Evolutionary conservation across 1,140 invertebrate species (phyloP).

Genomic region (Zaprionus vittiger): DNA sequence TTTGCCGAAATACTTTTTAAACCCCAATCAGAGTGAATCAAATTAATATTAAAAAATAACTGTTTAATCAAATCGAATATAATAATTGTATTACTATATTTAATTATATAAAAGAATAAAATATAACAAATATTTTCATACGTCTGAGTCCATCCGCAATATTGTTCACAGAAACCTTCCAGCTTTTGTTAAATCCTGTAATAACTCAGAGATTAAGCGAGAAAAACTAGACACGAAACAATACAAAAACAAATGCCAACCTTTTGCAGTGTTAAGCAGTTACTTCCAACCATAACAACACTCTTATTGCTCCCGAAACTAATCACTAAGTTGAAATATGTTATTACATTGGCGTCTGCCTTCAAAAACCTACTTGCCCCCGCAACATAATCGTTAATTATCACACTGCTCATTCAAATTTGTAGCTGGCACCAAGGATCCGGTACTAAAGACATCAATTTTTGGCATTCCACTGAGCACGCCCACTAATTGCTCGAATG

Average conservation of each 20-base stretch:
- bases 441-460: constrained; percentile 15
- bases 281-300: not conserved
- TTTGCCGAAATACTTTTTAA: no score
- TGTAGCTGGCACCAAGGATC: constrained; percentile 16
- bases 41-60: no score
- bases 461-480: constrained; percentile 11
- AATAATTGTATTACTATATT: no score
- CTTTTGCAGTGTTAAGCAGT: not conserved
- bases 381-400: constrained; percentile 13
- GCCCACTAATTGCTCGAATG: constrained; percentile 28
- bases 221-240: no score
- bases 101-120: no score
- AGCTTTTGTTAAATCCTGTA: no score
- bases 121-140: no score
- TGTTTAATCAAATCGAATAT: no score
- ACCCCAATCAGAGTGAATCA: no score
- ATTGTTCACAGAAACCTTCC: no score
- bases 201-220: no score
- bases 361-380: not conserved
- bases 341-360: not conserved
- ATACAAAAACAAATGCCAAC: not conserved
- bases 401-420: constrained; percentile 27
- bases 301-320: not conserved
- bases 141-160: no score
- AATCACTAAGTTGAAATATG: not conserved